Evolutionary conservation across 2,797 vertebrate species (phyloP), one percentile per base, ranked within the genome.

Genomic region (Dendrocincla fuliginosa): DNA sequence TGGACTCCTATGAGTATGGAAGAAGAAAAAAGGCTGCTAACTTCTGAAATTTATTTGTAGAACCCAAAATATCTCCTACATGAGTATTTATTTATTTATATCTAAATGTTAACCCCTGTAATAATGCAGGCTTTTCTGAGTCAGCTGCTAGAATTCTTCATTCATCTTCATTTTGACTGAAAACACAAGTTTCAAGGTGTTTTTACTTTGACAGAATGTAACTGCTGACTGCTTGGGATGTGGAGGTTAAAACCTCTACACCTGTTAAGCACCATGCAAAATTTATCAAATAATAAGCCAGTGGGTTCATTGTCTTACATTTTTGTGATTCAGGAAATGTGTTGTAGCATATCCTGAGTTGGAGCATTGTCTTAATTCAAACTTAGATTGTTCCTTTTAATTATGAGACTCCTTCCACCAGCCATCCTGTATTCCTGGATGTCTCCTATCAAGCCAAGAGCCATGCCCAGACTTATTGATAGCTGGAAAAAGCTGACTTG

Each of bases 181-280:
- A 93, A 95, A 71, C 53, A 86, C 39, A 93, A 91, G 8, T 2
- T 79, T 56, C 69, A 76, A 76, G 74, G 50, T 25, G 15, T 32
- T 96, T 96, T 94, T 87, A 96, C 47, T 63, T 79, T 85, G 74
- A 68, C 60, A 84, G 80, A 96, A 83, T 88, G 37, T 55, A 92
- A 61, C 92, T 96, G 68, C 77, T 89, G 63, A n/a, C 90, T 95
- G 65, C 73, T 75, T 63, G 74, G 28, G 91, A 89, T 44, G 23
- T 35, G 37, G 90, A 90, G 89, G 79, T 91, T 95, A 90, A 93
- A 94, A 90, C 65, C 85, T 71, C 60, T 55, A 17, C 6, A 55
- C 79, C 89, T 81, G 28, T 50, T 39, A 57, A 81, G 42, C 19
- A 47, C 57, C 13, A 6, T 9, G 28, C 68, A 35, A 46, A 60